These are phyloP conservation scores for Bilobella aurantiaca DNA, from an alignment of 1,140 invertebrate genomes.

Conservation along the genomic window DNA sequence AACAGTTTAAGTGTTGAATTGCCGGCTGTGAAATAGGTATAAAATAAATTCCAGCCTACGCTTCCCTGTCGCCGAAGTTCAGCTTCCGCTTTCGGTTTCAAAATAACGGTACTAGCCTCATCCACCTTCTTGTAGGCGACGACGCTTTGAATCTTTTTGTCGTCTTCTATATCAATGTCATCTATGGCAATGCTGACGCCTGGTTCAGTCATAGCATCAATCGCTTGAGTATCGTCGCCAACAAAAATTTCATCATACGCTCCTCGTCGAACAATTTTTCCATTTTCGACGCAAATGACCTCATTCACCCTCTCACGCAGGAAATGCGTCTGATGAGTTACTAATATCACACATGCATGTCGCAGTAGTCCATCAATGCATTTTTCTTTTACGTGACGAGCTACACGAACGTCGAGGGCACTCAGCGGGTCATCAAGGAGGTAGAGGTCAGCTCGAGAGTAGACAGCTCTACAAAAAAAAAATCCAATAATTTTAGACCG, in stretches of 20 bases:
- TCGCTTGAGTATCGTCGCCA: conserved; percentile 41
- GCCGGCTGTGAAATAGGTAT: neutral
- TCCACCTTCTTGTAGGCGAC: too few species aligned
- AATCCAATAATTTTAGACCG: neutral
- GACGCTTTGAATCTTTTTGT: conserved; percentile 44
- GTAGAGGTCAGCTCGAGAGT: conserved; percentile 44
- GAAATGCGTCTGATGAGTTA: conserved; percentile 41
- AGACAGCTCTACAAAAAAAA: conserved; percentile 38
- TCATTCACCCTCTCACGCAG: conserved; percentile 16
- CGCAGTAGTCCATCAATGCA: conserved; percentile 37
- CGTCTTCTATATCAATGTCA: neutral
- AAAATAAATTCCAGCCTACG: conserved; percentile 37
- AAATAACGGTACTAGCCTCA: too few species aligned
- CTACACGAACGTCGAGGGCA: conserved; percentile 45
- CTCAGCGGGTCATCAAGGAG: conserved; percentile 44
- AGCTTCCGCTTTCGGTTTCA: conserved; percentile 45
- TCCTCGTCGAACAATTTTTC: conserved; percentile 42
- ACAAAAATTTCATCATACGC: conserved; percentile 40
- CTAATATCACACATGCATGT: conserved; percentile 38
- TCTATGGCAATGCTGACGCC: too few species aligned
- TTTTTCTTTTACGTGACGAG: conserved; percentile 43
- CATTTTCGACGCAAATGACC: conserved; percentile 23
- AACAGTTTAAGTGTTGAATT: neutral
- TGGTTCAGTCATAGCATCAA: too few species aligned
- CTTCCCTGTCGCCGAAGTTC: neutral